Percentiles rank a stretch among this genome's conserved stretches.
Evolutionary conservation across 2,113 vertebrate species (phyloP).

Genomic region (Opisthocomus hoazin): DNA sequence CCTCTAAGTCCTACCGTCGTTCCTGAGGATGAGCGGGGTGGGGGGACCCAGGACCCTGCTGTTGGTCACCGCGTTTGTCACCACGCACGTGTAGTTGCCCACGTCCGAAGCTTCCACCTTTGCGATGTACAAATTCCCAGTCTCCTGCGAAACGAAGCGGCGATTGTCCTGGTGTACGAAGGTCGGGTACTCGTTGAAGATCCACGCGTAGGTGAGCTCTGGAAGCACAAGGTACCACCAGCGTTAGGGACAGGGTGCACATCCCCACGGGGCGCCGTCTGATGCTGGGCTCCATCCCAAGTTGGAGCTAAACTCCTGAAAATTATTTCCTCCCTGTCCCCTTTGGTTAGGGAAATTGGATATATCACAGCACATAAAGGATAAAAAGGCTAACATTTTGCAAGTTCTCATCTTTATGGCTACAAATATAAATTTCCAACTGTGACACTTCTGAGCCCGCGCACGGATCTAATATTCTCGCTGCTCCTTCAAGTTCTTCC

Average conservation of each 20-base stretch:
- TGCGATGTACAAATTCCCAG: conserved; percentile 94
- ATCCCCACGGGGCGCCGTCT: accelerated
- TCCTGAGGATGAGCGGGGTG: conserved; percentile 89
- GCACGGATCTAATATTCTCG: accelerated
- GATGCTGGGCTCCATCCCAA: background rate
- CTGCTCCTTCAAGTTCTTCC: background rate
- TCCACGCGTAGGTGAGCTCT: conserved; percentile 96
- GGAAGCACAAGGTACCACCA: conserved; percentile 24
- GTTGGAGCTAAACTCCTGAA: background rate
- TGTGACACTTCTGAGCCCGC: background rate
- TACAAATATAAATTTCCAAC: background rate
- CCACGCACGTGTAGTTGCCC: conserved; percentile 96
- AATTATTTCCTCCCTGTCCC: background rate
- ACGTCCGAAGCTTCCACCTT: conserved; percentile 92
- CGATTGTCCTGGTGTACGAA: conserved; percentile 92
- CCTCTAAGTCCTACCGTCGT: conserved; percentile 80
- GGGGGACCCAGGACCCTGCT: conserved; percentile 86
- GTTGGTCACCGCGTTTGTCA: conserved; percentile 90
- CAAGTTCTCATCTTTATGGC: background rate
- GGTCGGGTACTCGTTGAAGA: conserved; percentile 93
- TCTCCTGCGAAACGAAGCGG: conserved; percentile 94
- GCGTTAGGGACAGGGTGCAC: background rate
- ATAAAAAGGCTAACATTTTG: background rate
- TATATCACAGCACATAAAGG: accelerated
- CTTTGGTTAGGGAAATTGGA: background rate